Evolutionary conservation across 2,888 invertebrate genomes (phyloP).

Genomic region (Drosophila diplacantha): DNA sequence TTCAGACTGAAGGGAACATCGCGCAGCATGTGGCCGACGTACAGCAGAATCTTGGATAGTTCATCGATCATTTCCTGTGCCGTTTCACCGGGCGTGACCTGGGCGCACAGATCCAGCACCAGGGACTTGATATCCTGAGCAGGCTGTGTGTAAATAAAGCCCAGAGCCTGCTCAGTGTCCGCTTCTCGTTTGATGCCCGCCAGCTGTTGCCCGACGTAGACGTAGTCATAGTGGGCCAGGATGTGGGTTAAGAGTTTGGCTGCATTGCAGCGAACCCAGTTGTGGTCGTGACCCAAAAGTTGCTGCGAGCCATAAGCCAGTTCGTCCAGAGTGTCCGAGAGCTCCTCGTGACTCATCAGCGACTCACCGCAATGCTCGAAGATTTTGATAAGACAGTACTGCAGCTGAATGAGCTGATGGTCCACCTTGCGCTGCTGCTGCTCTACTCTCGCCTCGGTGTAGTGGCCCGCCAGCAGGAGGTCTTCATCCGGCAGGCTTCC

Average conservation of each 20-base stretch:
- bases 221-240: slow-evolving; percentile 82
- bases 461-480: slow-evolving; percentile 35
- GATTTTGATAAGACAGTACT: slow-evolving; percentile 85
- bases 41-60: slow-evolving; percentile 83
- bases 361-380: slow-evolving; percentile 81
- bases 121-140: slow-evolving; percentile 82
- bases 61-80: slow-evolving; percentile 87
- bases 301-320: slow-evolving; percentile 84
- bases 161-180: slow-evolving; percentile 64
- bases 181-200: slow-evolving; percentile 69
- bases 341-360: slow-evolving; percentile 77
- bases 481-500: slow-evolving; percentile 32
- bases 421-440: slow-evolving; percentile 83
- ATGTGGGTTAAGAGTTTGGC: slow-evolving; percentile 87
- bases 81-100: slow-evolving; percentile 83
- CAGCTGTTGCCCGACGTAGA: slow-evolving; percentile 80
- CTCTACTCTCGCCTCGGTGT: slow-evolving; percentile 76
- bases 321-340: slow-evolving; percentile 78
- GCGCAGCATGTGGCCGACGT: slow-evolving; percentile 83
- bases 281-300: slow-evolving; percentile 88
- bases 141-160: slow-evolving; percentile 83
- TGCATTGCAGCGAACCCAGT: slow-evolving; percentile 89
- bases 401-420: slow-evolving; percentile 86
- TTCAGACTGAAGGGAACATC: slow-evolving; percentile 76
- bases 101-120: slow-evolving; percentile 86